Conservation (phyloP, 1,140 invertebrate species). For the Thaumatotibia leucotreta region DNA sequence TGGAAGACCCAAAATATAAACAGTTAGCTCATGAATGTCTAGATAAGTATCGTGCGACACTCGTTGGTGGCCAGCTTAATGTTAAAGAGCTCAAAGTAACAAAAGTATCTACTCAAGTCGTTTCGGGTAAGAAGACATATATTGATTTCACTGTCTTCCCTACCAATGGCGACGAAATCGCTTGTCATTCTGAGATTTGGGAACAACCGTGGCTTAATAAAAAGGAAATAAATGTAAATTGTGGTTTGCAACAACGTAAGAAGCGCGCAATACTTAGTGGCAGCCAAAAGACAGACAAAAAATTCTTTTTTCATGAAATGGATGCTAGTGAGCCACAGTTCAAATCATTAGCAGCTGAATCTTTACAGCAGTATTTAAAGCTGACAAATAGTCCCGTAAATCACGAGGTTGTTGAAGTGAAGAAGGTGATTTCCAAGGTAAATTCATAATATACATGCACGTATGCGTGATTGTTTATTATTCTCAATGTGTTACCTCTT, state of each 20-base stretch:
- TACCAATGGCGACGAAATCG: constrained; percentile 19
- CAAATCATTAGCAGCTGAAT: constrained; percentile 25
- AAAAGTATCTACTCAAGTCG: constrained; percentile 9
- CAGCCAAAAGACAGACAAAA: neutral
- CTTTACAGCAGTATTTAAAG: constrained; percentile 27
- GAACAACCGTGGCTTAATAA: constrained; percentile 75
- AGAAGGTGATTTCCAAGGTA: constrained; percentile 25
- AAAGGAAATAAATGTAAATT: constrained; percentile 19
- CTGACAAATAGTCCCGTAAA: neutral
- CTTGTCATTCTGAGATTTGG: constrained; percentile 75
- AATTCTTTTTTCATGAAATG: constrained; percentile 3
- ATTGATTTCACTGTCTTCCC: constrained; percentile 14
- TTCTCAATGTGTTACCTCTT: neutral
- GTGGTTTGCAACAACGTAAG: neutral
- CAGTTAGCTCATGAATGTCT: constrained; percentile 15
- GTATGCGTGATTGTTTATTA: neutral
- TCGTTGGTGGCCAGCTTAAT: neutral
- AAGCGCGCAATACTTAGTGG: neutral
- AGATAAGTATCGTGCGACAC: neutral
- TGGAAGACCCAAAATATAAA: neutral
- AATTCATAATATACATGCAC: neutral
- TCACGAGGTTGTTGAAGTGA: constrained; percentile 20
- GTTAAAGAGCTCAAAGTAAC: neutral
- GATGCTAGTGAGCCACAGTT: constrained; percentile 24
- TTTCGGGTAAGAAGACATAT: constrained; percentile 2